Base-by-base conservation (phyloP, 2,888 invertebrate genomes). In the Tupiocoris notatus region DNA sequence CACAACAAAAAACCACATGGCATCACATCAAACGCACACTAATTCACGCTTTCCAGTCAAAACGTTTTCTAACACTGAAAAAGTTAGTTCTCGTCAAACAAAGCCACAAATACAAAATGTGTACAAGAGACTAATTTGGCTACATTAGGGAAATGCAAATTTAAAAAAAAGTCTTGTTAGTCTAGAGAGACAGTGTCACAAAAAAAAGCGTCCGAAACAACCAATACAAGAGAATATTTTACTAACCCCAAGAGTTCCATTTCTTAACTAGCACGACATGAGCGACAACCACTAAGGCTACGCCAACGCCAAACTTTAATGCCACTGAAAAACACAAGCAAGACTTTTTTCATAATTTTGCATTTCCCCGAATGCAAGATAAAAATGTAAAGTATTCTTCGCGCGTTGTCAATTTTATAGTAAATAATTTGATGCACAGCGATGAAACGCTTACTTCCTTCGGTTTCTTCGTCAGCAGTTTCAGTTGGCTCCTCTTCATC, bases 241-340 rank as follows among this genome's bases (percentile, higher is more conserved):
- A 89, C 89, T 88, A 89, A 91, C 91, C 91, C 85, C 89, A 80
- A 77, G 78, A 88, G 84, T 89, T 88, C 87, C 88, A 88, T 86
- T 90, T 89, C 86, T 90, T 91, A 86, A 92, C 89, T 86, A 94
- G 89, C 84, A 93, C 92, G 86, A 92, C 90, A 87, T 93, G 92
- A 83, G 93, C 93, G 84, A 93, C 92, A 85, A 90, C 88, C 86
- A 93, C 89, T 84, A 94, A 89, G 83, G 92, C 92, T 85, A 91
- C 88, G 85, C 94, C 94, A 86, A 94, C 91, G 85, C 89, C 89
- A 87, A 93, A 88, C 88, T 92, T 94, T 87, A 92, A 90, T 86
- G 91, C 90, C 89, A 93, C 93, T 93, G 91, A 77, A 78, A 79
- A 39, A 77, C 22, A 67, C 20, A 77, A 77, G 65, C 66, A 77